Evolutionary conservation across 1,140 invertebrate genomes (phyloP).

Genomic region (Frieseomelitta varia): DNA sequence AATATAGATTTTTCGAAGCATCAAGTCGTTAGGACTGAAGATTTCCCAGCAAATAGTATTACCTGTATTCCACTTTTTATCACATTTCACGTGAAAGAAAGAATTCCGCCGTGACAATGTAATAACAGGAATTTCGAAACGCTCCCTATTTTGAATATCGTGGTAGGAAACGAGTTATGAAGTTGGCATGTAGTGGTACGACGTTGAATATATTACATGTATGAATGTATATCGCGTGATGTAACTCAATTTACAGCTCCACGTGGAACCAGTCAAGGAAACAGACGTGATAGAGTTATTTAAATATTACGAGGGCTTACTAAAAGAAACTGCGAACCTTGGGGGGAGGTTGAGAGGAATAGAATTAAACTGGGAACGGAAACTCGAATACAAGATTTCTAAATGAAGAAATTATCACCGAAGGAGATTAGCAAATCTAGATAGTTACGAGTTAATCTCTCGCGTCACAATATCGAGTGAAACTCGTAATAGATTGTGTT

Average conservation of each 20-base stretch:
- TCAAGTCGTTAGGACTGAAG: neutral
- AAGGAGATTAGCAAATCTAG: neutral
- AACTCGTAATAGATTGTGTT: too few relatives aligned
- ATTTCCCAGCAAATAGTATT: neutral
- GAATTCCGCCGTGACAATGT: neutral
- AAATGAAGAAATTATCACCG: neutral
- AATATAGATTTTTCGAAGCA: neutral
- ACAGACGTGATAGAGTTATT: neutral
- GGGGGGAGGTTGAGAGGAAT: too few relatives aligned
- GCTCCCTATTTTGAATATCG: constrained; percentile 12
- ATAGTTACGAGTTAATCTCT: neutral
- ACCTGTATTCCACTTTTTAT: neutral
- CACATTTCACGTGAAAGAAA: neutral
- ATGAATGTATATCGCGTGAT: constrained; percentile 12
- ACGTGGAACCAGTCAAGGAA: neutral
- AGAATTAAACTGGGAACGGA: too few relatives aligned
- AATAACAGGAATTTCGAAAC: neutral
- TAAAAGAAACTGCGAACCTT: neutral
- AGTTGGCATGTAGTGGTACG: constrained; percentile 8
- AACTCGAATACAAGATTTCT: neutral
- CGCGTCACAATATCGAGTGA: neutral
- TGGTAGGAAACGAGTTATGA: constrained; percentile 7
- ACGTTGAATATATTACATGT: constrained; percentile 14
- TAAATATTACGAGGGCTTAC: constrained; percentile 3
- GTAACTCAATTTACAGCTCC: constrained; percentile 7